These are phyloP conservation scores for Spilarctia lutea DNA, from an alignment of 2,888 invertebrate species.

Conservation along the genomic window DNA sequence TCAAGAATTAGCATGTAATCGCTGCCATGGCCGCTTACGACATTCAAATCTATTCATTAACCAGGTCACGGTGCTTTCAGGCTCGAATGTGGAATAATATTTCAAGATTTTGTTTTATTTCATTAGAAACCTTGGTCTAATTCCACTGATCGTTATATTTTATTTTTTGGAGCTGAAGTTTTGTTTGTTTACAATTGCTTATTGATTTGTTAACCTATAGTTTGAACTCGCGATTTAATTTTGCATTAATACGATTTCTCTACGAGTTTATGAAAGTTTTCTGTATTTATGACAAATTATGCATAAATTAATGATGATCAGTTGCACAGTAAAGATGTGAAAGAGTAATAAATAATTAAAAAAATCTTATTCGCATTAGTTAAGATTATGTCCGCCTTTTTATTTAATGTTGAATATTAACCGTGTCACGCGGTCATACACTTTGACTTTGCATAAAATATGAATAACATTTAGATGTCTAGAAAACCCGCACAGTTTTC, in stretches of 20 bases:
- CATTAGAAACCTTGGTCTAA: constrained; percentile 56
- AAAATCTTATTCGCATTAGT: neutral
- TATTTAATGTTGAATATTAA: no score
- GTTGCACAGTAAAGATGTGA: neutral
- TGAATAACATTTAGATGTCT: no score
- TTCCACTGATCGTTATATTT: constrained; percentile 13
- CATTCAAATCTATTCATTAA: constrained; percentile 56
- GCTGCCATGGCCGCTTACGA: constrained; percentile 67
- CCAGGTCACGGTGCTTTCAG: constrained; percentile 70
- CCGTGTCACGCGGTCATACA: no score
- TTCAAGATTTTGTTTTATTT: constrained; percentile 55
- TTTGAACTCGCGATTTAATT: no score
- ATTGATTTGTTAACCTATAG: no score
- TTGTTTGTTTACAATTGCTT: neutral
- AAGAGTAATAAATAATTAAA: neutral
- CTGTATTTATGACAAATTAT: neutral
- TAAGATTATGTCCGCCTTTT: no score
- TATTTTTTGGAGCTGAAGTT: neutral
- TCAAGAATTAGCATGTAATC: constrained; percentile 50
- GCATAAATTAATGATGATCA: neutral
- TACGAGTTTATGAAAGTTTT: neutral
- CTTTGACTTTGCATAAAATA: no score
- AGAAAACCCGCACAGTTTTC: no score
- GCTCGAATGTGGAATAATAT: constrained; percentile 56
- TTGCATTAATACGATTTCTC: no score